Evolutionary conservation across 2,113 vertebrate genomes (phyloP).

Genomic region (Vimba vimba): DNA sequence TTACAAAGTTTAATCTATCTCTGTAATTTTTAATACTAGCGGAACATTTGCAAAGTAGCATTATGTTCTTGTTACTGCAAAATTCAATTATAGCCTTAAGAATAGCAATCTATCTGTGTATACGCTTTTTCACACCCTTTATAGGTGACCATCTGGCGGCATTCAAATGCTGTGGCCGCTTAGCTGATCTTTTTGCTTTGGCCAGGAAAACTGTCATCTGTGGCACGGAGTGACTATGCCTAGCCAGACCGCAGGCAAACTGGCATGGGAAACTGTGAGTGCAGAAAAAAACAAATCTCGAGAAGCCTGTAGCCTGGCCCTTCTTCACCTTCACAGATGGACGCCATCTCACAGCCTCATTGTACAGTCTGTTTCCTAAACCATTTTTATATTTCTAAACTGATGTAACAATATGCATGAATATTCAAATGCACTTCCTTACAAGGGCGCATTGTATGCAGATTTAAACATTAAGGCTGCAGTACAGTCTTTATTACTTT

Average conservation of each 20-base stretch:
- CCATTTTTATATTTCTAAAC: conserved; percentile 14
- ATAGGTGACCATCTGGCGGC: conserved; percentile 41
- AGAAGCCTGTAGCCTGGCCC: conserved; percentile 19
- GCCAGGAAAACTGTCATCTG: conserved; percentile 27
- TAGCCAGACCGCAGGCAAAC: conserved; percentile 21
- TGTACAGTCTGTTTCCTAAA: not conserved
- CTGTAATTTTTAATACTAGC: not conserved
- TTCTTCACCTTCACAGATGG: conserved; percentile 39
- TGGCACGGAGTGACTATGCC: not conserved
- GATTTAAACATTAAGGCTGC: not conserved
- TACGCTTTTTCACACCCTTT: conserved; percentile 4
- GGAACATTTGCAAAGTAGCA: not conserved
- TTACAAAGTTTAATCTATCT: not conserved
- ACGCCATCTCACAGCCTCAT: not conserved
- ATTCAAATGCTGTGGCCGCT: conserved; percentile 27
- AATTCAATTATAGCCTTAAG: conserved; percentile 8
- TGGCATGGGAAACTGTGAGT: not conserved
- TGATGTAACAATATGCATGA: not conserved
- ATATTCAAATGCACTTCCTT: not conserved
- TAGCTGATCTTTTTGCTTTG: conserved; percentile 17
- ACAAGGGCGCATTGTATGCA: not conserved
- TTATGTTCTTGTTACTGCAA: conserved; percentile 23
- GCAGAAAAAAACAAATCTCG: not conserved
- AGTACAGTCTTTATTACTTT: not conserved
- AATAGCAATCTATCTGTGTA: conserved; percentile 30